Evolutionary conservation across 2,113 vertebrate species (phyloP), one percentile per base, ranked within the genome.

Genomic region (Bujurquina vittata): DNA sequence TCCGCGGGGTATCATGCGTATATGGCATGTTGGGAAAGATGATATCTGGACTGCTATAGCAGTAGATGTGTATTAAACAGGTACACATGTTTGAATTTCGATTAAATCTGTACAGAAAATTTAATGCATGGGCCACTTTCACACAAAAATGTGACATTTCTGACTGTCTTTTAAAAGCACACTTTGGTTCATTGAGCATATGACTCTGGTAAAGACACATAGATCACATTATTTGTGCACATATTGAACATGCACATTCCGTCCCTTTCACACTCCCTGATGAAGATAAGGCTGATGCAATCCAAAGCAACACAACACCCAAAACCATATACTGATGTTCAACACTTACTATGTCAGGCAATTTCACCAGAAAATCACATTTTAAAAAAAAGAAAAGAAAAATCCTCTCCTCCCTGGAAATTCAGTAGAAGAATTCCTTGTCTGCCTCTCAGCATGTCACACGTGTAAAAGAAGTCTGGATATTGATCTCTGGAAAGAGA

Each of bases 401-500:
- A 80, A 76, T 69, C 0, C 23, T 77, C 81, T 74, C 58, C 85
- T 88, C 81, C n/a, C 54, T 80, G 81, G 91, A 84, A 91, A 90
- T 92, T 93, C 80, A 87, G 88, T 80, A 87, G 88, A 86, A 91
- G 72, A 90, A 93, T 92, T 92, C 89, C 91, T 92, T 59, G 85
- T 92, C 89, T 93, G 88, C 87, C 86, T 89, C 87, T 94, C 89
- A 88, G 92, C 90, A 80, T 91, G 88, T 94, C 90, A 89, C 92
- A 83, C 90, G 94, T 93, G 67, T 89, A 92, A 94, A 95, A 93
- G 74, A 63, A 89, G 84, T 80, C 83, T 84, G 31, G 75, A 80
- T 95, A 95, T 95, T 94, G 94, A 95, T 94, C 94, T 92, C 85
- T 67, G 72, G 84, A 77, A 94, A 92, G 87, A 83, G 84, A 93